These are phyloP conservation scores for Philereme transversata DNA, from an alignment of 2,888 invertebrate species.

Conservation along the genomic window DNA sequence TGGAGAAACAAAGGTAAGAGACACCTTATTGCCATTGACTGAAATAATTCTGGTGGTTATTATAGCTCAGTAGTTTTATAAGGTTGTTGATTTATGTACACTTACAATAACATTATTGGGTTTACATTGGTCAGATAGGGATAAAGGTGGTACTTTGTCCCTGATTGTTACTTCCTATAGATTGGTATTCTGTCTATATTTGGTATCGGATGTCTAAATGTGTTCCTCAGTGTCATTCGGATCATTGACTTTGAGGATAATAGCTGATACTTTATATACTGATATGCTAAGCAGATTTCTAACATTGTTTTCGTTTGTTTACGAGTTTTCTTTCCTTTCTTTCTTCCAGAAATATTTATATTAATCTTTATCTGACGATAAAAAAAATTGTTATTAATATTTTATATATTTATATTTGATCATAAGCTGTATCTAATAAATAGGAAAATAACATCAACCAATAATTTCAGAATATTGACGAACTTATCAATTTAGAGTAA, in stretches of 20 bases:
- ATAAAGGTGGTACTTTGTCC: slow-evolving; percentile 7
- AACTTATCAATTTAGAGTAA: slow-evolving; percentile 1
- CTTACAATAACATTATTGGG: too few relatives aligned
- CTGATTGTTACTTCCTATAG: slow-evolving; percentile 14
- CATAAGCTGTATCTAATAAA: background rate
- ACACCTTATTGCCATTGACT: background rate
- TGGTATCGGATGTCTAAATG: slow-evolving; percentile 18
- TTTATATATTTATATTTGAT: background rate
- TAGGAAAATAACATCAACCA: slow-evolving; percentile 8
- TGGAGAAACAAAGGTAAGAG: slow-evolving; percentile 85
- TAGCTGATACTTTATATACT: background rate
- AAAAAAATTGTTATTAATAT: too few relatives aligned
- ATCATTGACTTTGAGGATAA: slow-evolving; percentile 6
- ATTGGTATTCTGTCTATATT: slow-evolving; percentile 12
- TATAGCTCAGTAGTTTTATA: too few relatives aligned
- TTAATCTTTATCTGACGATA: too few relatives aligned
- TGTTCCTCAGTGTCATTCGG: slow-evolving; percentile 7
- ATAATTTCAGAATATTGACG: background rate
- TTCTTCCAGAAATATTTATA: too few relatives aligned
- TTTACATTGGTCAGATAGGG: background rate
- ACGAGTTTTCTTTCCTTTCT: too few relatives aligned
- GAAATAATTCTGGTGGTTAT: too few relatives aligned
- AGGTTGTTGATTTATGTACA: too few relatives aligned
- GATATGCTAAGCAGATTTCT: background rate
- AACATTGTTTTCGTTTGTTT: too few relatives aligned